Evolutionary conservation across 2,797 vertebrate genomes (phyloP).

Genomic region (Scleropages formosus): DNA sequence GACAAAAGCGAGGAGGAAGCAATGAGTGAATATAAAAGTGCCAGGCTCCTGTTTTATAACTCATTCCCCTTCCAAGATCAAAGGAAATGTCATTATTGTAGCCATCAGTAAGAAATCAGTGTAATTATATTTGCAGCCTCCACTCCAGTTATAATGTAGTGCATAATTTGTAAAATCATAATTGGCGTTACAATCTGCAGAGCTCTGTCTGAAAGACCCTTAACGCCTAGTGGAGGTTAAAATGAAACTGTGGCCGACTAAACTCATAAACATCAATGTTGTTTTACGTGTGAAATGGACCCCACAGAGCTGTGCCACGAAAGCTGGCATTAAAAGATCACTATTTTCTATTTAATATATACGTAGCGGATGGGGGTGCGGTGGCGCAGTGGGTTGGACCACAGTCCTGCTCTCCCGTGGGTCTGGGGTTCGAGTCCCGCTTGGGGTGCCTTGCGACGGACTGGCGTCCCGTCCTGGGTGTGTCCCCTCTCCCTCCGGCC

Average conservation of each 20-base stretch:
- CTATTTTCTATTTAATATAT: too few relatives aligned
- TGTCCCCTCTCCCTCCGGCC: too few relatives aligned
- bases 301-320: background rate
- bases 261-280: background rate
- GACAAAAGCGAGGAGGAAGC: conserved; percentile 68
- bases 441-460: too few relatives aligned
- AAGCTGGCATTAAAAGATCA: background rate
- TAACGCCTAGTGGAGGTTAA: conserved; percentile 44
- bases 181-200: conserved; percentile 59
- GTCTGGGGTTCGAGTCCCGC: too few relatives aligned
- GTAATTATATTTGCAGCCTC: conserved; percentile 73
- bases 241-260: conserved; percentile 6
- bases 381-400: too few relatives aligned
- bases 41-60: conserved; percentile 61
- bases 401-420: too few relatives aligned
- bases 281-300: conserved; percentile 11
- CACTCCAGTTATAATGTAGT: conserved; percentile 69
- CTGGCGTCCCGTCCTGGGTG: too few relatives aligned
- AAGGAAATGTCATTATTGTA: conserved; percentile 74
- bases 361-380: too few relatives aligned
- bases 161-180: conserved; percentile 61
- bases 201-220: conserved; percentile 37
- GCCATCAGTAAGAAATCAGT: conserved; percentile 71
- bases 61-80: conserved; percentile 68
- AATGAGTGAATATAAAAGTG: conserved; percentile 53